phyloP scores from a whole-genome alignment of 2,888 invertebrate species.

The Sphecodes monilicornis region DNA sequence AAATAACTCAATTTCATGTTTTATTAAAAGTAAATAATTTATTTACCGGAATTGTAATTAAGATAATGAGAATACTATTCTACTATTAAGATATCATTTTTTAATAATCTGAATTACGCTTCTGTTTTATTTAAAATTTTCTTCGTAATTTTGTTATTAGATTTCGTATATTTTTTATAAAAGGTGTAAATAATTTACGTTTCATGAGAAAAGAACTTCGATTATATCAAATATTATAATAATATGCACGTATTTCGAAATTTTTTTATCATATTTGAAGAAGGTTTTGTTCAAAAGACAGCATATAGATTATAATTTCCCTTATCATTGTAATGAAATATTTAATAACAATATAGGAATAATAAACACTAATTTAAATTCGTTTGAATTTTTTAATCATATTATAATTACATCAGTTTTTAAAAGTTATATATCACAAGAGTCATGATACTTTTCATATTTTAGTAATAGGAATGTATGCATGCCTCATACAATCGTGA shows the following conservation, averaged over 20 bases:
- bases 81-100: conserved; percentile 19
- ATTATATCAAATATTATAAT: conserved; percentile 2
- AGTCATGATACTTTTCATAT: conserved; percentile 1
- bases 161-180: conserved; percentile 2
- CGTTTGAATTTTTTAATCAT: conserved; percentile 9
- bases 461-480: conserved; percentile 24
- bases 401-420: neutral
- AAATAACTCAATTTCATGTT: conserved; percentile 76
- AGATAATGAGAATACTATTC: conserved; percentile 38
- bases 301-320: neutral
- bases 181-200: conserved; percentile 13
- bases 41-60: conserved; percentile 38
- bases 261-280: neutral
- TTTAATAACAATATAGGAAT: conserved; percentile 4
- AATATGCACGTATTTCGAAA: neutral
- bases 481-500: conserved; percentile 39
- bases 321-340: neutral
- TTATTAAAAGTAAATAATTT: conserved; percentile 53
- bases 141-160: neutral
- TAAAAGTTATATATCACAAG: neutral
- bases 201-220: neutral
- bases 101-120: conserved; percentile 31
- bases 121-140: conserved; percentile 24
- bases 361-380: conserved; percentile 7
- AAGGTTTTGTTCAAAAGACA: neutral